Evolutionary conservation across 2,113 vertebrate species (phyloP).

Genomic region (Channa argus): DNA sequence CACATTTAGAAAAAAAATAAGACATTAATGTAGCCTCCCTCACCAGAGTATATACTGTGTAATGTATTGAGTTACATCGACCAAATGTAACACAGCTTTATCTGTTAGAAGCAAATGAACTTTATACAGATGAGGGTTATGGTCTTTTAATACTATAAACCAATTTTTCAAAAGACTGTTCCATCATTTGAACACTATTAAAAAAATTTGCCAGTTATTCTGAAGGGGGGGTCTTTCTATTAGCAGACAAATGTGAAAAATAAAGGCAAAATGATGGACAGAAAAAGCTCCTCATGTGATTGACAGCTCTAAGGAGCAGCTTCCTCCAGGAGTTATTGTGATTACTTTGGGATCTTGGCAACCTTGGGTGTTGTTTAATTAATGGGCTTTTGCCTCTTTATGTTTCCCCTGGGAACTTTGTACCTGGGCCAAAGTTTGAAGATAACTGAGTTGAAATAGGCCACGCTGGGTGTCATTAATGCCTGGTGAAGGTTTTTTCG

Average conservation of each 20-base stretch:
- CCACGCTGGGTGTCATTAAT: constrained; percentile 3
- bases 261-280: constrained; percentile 2
- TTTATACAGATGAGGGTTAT: background rate
- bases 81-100: background rate
- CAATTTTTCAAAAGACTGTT: no score
- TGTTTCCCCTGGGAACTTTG: constrained; percentile 6
- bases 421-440: constrained; percentile 6
- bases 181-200: background rate
- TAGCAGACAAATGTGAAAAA: background rate
- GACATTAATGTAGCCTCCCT: background rate
- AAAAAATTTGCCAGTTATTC: background rate
- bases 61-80: background rate
- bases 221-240: background rate
- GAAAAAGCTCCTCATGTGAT: constrained; percentile 20
- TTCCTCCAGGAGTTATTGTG: constrained; percentile 43
- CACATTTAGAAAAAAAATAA: background rate
- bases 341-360: constrained; percentile 48
- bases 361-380: constrained; percentile 45
- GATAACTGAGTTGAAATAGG: constrained; percentile 25
- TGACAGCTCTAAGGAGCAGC: constrained; percentile 20
- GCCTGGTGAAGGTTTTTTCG: constrained; percentile 60
- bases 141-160: background rate
- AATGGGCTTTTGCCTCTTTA: constrained; percentile 40
- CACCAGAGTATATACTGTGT: background rate
- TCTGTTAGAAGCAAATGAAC: background rate